phyloP scores from a whole-genome alignment of 2,888 invertebrate genomes.

The Aethes cnicana region DNA sequence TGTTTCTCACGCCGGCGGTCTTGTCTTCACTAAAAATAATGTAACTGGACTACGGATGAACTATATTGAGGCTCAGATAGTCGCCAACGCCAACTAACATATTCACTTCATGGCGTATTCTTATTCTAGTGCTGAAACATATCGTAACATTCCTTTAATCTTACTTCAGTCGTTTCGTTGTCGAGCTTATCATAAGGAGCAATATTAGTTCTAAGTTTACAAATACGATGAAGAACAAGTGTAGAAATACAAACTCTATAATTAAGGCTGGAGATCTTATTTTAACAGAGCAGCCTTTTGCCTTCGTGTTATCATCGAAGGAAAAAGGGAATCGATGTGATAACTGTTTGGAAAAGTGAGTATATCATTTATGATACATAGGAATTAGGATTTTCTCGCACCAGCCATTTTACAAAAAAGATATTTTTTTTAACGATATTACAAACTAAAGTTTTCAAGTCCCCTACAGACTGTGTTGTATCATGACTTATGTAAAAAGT shows the following conservation, averaged over 20 bases:
- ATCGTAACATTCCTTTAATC: conserved; percentile 57
- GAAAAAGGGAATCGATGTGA: conserved; percentile 88
- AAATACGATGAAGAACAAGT: conserved; percentile 70
- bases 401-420: too few species aligned
- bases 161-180: conserved; percentile 43
- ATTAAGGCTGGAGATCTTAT: conserved; percentile 86
- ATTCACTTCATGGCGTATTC: conserved; percentile 57
- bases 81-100: conserved; percentile 68
- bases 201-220: conserved; percentile 36
- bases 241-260: conserved; percentile 57
- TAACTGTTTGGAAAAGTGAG: conserved; percentile 88
- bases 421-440: too few species aligned
- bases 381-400: too few species aligned
- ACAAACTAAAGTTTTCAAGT: too few species aligned
- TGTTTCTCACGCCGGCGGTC: conserved; percentile 49
- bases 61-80: conserved; percentile 69
- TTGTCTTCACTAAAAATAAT: conserved; percentile 73
- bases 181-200: conserved; percentile 22
- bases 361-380: too few species aligned
- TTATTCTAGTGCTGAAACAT: conserved; percentile 43
- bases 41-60: conserved; percentile 63
- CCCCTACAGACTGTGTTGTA: too few species aligned
- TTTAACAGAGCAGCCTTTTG: conserved; percentile 88
- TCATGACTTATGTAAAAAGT: too few species aligned
- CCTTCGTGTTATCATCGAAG: conserved; percentile 86